Evolutionary conservation across 2,113 vertebrate species (phyloP), one percentile per base, ranked within the genome.

Genomic region (Microcebus tavaratra): DNA sequence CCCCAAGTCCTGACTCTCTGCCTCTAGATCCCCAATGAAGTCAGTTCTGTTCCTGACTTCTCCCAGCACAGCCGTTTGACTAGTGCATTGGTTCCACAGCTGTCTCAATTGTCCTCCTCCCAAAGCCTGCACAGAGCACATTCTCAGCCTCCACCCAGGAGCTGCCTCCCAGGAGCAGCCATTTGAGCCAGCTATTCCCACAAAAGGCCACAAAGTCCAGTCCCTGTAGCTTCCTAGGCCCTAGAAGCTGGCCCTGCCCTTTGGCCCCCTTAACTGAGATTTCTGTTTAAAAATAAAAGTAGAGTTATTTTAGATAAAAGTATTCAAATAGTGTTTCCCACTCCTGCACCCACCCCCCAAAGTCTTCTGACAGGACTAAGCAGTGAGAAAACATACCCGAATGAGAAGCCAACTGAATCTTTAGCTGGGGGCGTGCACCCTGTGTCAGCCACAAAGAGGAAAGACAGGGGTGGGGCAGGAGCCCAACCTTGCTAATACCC

Each of bases 351-450:
- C 1, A 0, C 63, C n/a, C 72, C 61, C 73, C 39, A 53, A 67
- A 94, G 55, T 86, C n/a, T 90, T 94, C 57, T 80, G 12, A 36
- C 68, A 63, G 75, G 39, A 76, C 3, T 45, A 25, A 14, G 45
- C 14, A 27, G 2, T 63, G 42, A 81, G 39, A 95, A 73, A 83
- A 61, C 36, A 92, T 94, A 13, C 9, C 45, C 14, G 23, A 82
- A 21, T 17, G 6, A 87, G 31, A 72, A 65, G 25, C 23, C 53
- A 65, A 17, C 0, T 57, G 72, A 73, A 81, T 34, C 20, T 53
- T 59, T 45, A 5, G 9, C 1, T 21, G 29, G 53, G 13, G 15
- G 0, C 10, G 1, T 0, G 7, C 4, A 3, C 21, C 36, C 36
- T 13, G 31, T 31, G 17, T 36, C 34, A 59, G 23, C 55, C 39